Conservation (phyloP, 2,113 vertebrate genomes). For the Buteo buteo region DNA sequence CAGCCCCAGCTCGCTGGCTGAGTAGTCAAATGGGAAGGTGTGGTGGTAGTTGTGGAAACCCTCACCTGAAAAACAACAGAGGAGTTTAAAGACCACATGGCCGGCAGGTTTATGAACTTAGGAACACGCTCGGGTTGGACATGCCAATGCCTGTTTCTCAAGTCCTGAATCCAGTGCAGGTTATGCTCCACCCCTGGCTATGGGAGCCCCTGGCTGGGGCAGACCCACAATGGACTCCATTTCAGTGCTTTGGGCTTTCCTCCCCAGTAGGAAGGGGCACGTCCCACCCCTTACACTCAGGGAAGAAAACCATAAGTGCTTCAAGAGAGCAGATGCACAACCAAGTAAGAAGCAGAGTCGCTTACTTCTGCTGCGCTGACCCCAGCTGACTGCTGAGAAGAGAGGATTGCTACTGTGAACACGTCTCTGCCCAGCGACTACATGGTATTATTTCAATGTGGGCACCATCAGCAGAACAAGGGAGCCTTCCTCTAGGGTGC, state of each 20-base stretch:
- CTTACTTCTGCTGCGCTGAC: not conserved
- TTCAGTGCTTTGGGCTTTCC: not conserved
- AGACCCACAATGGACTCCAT: not conserved
- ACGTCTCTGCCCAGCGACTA: not conserved
- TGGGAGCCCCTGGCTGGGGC: not conserved
- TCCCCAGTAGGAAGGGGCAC: not conserved
- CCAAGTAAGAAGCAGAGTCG: not conserved
- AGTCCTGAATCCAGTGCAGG: not conserved
- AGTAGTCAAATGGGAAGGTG: constrained; percentile 83
- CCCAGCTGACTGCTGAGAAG: not conserved
- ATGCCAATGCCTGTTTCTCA: not conserved
- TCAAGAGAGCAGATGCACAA: not conserved
- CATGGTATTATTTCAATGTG: accelerated
- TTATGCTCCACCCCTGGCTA: not conserved
- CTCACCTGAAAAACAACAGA: constrained; percentile 72
- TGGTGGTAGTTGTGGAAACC: constrained; percentile 81
- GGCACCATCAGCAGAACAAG: not conserved
- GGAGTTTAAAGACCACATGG: not conserved
- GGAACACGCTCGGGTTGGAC: not conserved
- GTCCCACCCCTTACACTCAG: accelerated
- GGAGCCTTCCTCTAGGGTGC: no score
- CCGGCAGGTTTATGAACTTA: not conserved
- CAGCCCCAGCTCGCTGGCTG: constrained; percentile 79
- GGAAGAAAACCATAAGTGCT: not conserved
- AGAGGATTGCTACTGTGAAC: not conserved